Evolutionary conservation across 2,113 vertebrate species (phyloP), one percentile per base, ranked within the genome.

Genomic region (Litocranius walleri): DNA sequence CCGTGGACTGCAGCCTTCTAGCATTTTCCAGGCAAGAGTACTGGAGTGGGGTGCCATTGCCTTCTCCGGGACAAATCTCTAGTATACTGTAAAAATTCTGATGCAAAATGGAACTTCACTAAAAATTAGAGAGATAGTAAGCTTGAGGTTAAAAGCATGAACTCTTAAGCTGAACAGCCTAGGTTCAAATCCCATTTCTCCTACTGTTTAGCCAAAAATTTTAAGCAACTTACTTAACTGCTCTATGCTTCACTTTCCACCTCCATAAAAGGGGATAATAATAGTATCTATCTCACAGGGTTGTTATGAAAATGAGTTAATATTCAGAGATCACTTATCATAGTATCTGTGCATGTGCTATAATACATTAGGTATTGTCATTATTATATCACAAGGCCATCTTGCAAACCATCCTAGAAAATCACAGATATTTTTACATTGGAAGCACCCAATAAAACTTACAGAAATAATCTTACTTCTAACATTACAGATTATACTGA

Each of bases 271-370:
- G 15, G 40, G 16, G 19, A 78, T 80, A 50, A 43, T 50, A 90
- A 48, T 19, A 71, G 33, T 59, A 27, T 23, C 29, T 92, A 29
- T 88, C 80, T 91, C 62, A 91, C 25, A 61, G 13, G 52, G 8
- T 30, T 91, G 17, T 56, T 91, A 74, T 89, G 21, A 61, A 92
- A 90, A 94, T 90, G 4, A 94, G 29, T 91, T 90, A 71, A 11
- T 83, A 52, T 48, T 93, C 92, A 57, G 30, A 97, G 96, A 90
- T 59, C 27, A 97, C n/a, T 78, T 92, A 87, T 52, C 21, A 90
- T 16, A 86, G 21, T 48, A 3, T 86, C 56, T 91, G 25, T 78
- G n/a, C 16, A 95, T 82, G 29, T 67, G 12, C 19, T 95, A 52
- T 56, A 93, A 93, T 91, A 12, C 82, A 92, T 54, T 61, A 94